These are phyloP conservation scores for Spongilla lacustris DNA, from an alignment of 37 sponge, comb jelly and placozoan genomes.

Conservation along the genomic window DNA sequence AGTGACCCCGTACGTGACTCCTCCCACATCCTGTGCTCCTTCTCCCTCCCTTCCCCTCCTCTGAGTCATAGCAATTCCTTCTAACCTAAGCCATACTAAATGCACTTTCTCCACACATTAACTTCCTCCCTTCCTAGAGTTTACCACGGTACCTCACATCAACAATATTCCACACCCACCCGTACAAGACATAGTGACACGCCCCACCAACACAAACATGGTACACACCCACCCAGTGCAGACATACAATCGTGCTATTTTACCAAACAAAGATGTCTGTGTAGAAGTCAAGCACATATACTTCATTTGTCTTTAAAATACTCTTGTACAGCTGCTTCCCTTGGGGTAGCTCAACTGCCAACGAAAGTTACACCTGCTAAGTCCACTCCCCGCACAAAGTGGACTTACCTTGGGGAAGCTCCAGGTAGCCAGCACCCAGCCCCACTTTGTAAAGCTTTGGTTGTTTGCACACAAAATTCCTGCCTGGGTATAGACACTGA, in stretches of 20 bases:
- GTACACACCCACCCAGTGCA: neutral
- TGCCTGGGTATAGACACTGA: neutral
- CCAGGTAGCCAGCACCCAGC: constrained; percentile 91
- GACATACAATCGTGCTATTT: neutral
- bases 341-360: constrained; percentile 44
- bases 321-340: constrained; percentile 20
- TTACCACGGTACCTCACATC: too few relatives aligned
- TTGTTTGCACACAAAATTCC: neutral
- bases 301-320: constrained; percentile 71
- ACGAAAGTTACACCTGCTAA: neutral
- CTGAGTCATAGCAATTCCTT: too few relatives aligned
- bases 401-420: constrained; percentile 84
- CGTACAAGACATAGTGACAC: neutral
- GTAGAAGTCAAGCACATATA: constrained; percentile 85
- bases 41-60: too few relatives aligned
- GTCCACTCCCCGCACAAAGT: neutral
- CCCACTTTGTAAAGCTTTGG: constrained; percentile 73
- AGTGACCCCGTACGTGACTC: too few relatives aligned
- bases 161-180: too few relatives aligned
- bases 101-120: too few relatives aligned
- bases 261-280: constrained; percentile 92
- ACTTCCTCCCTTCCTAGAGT: too few relatives aligned
- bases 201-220: too few relatives aligned
- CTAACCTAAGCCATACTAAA: too few relatives aligned
- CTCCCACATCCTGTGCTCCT: too few relatives aligned